A percentile compares a stretch with the other conserved stretches of the same genome.
These are phyloP conservation scores for Eudorcas thomsonii DNA, from an alignment of 2,113 vertebrate species.

Conservation along the genomic window DNA sequence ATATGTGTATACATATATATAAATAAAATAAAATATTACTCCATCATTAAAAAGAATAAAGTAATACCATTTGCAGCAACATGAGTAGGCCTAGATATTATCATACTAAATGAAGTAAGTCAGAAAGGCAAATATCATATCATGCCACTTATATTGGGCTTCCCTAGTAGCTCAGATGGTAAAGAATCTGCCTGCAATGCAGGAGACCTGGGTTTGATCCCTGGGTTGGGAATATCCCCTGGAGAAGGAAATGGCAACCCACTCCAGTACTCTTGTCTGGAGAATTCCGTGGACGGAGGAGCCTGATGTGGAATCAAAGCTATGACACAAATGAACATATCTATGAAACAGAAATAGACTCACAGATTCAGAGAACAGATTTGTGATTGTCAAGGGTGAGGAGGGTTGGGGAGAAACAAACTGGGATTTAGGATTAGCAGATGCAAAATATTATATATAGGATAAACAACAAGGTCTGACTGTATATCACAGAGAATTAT, in stretches of 20 bases:
- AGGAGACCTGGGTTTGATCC: no score
- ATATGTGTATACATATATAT: fast-evolving
- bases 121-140: not conserved
- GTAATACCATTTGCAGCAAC: not conserved
- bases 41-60: not conserved
- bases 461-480: not conserved
- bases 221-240: no score
- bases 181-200: no score
- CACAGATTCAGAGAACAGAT: not conserved
- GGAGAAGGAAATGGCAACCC: no score
- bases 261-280: no score
- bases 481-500: not conserved
- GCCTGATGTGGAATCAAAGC: not conserved
- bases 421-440: not conserved
- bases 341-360: not conserved
- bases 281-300: no score
- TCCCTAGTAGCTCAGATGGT: no score
- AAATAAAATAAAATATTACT: not conserved
- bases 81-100: not conserved
- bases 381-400: not conserved
- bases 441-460: not conserved
- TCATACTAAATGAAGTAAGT: not conserved
- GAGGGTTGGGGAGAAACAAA: not conserved
- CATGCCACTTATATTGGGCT: not conserved
- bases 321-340: not conserved